Conservation (phyloP, 2,113 vertebrate genomes). For the Antechinus stuartii region DNA sequence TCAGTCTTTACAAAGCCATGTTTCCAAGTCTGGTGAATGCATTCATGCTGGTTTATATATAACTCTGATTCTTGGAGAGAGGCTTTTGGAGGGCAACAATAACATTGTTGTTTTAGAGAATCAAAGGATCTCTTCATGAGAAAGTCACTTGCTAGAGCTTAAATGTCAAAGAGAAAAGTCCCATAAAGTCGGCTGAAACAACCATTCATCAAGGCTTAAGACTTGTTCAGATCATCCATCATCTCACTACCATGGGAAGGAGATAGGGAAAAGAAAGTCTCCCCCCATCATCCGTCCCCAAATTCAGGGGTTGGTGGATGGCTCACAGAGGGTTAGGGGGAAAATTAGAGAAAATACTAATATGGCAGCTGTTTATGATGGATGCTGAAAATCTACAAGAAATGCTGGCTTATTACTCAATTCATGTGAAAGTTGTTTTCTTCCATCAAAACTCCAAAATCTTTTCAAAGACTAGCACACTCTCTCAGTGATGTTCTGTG, state of each 20-base stretch:
- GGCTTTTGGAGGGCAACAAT: slow-evolving; percentile 84
- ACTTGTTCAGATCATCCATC: slow-evolving; percentile 34
- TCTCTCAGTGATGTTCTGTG: not conserved
- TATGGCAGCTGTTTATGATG: not conserved
- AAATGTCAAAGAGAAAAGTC: slow-evolving; percentile 42
- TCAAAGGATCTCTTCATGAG: slow-evolving; percentile 83
- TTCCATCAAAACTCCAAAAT: not conserved
- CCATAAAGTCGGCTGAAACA: slow-evolving; percentile 48
- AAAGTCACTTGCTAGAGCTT: slow-evolving; percentile 70
- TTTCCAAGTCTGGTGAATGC: slow-evolving; percentile 82
- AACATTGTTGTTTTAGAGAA: slow-evolving; percentile 83
- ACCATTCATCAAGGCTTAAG: slow-evolving; percentile 61
- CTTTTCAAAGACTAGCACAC: not conserved
- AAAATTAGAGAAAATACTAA: not conserved
- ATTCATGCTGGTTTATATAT: slow-evolving; percentile 84
- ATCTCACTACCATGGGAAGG: slow-evolving; percentile 27
- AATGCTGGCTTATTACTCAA: slow-evolving; percentile 2
- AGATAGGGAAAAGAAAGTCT: slow-evolving; percentile 18
- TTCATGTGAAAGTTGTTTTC: not conserved
- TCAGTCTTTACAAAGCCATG: slow-evolving; percentile 79
- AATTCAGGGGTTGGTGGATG: slow-evolving; percentile 31
- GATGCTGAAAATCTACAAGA: not conserved
- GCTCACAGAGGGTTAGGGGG: not conserved
- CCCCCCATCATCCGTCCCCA: slow-evolving; percentile 5
- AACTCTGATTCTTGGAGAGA: slow-evolving; percentile 80